phyloP scores from a whole-genome alignment of 2,888 invertebrate genomes.

The Apotomis betuletana region DNA sequence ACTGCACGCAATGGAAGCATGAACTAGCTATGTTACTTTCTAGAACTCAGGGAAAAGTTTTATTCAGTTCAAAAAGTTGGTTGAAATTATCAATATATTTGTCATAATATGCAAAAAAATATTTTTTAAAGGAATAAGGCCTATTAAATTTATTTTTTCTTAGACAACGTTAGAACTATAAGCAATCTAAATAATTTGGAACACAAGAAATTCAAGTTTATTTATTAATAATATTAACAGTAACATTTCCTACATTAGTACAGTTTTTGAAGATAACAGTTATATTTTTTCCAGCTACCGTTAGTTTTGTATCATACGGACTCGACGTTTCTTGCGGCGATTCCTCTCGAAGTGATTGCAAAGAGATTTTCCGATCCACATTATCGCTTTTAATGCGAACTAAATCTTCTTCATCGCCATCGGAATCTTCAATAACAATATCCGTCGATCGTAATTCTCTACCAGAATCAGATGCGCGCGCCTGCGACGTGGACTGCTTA shows the following conservation, averaged over 20 bases:
- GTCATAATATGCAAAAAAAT: too few relatives aligned
- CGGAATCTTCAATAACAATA: conserved; percentile 9
- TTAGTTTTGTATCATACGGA: conserved; percentile 18
- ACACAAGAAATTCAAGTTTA: neutral
- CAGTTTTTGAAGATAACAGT: conserved; percentile 23
- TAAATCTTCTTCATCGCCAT: conserved; percentile 8
- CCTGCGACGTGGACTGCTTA: neutral
- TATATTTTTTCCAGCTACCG: conserved; percentile 28
- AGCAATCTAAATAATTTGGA: neutral
- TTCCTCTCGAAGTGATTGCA: conserved; percentile 12
- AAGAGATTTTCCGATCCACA: conserved; percentile 4
- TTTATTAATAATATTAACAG: conserved; percentile 27
- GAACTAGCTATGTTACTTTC: too few relatives aligned
- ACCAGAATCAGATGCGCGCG: conserved; percentile 6
- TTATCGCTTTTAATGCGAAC: conserved; percentile 14
- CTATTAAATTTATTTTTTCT: too few relatives aligned
- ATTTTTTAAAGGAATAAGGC: too few relatives aligned
- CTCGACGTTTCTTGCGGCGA: conserved; percentile 3
- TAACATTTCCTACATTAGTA: conserved; percentile 21
- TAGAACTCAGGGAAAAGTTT: too few relatives aligned
- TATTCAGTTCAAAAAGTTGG: too few relatives aligned
- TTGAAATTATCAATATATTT: too few relatives aligned
- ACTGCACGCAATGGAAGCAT: too few relatives aligned
- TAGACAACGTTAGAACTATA: too few relatives aligned
- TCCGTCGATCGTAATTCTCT: conserved; percentile 8